Percentiles rank a stretch among this genome's conserved stretches.
These are phyloP conservation scores for Linurgus olivaceus DNA, from an alignment of 2,797 vertebrate species.

Conservation along the genomic window DNA sequence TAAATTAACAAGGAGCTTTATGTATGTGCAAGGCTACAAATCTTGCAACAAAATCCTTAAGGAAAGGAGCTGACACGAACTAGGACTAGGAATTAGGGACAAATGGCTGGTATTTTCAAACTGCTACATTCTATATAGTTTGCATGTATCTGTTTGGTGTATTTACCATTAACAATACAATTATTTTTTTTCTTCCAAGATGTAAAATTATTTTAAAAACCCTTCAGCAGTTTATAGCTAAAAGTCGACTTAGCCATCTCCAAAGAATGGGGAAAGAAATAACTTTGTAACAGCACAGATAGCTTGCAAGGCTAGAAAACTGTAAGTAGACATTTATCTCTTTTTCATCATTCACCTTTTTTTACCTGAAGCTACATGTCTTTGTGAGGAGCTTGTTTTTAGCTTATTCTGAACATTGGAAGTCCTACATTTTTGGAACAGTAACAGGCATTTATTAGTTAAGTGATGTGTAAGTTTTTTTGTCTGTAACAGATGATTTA, in stretches of 20 bases:
- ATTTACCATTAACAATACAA: background rate
- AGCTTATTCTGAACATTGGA: background rate
- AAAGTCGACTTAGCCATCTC: background rate
- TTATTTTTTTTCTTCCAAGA: background rate
- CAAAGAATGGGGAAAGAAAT: background rate
- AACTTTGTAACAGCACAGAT: background rate
- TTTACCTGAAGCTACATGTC: background rate
- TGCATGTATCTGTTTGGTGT: background rate
- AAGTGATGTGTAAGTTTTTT: background rate
- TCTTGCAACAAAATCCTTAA: background rate
- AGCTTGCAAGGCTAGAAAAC: background rate
- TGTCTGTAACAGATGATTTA: background rate
- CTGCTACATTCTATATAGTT: background rate
- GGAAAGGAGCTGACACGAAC: background rate
- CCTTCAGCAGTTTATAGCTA: background rate
- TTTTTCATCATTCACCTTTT: background rate
- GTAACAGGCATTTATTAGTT: background rate
- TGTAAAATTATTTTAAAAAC: background rate
- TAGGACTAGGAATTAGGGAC: background rate
- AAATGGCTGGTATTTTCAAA: background rate
- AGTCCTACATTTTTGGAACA: background rate
- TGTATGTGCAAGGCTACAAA: background rate
- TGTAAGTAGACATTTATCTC: fast-evolving
- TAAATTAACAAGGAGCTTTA: background rate
- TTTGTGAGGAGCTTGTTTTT: background rate